Conservation (phyloP, 2,888 invertebrate species). For the Tholera decimalis region DNA sequence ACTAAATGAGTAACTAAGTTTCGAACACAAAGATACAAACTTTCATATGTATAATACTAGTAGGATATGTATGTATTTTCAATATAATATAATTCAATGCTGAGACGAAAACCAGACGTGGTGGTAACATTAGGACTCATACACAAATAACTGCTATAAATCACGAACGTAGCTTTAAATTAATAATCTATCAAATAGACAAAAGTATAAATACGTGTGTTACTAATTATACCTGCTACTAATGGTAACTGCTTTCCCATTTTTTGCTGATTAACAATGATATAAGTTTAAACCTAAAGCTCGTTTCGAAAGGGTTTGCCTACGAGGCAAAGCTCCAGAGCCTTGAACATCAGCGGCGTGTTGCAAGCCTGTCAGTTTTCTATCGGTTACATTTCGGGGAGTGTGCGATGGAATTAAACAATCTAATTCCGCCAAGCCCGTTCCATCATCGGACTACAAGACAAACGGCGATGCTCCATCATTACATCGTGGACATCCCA, state of each 20-base stretch:
- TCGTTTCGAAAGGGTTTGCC: neutral
- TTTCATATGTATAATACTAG: too few species aligned
- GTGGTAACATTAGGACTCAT: slow-evolving; percentile 23
- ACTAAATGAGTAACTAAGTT: too few species aligned
- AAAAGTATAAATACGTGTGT: slow-evolving; percentile 25
- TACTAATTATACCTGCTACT: too few species aligned
- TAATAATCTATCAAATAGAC: slow-evolving; percentile 41
- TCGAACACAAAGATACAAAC: neutral
- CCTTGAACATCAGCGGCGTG: too few species aligned
- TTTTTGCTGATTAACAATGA: slow-evolving; percentile 28
- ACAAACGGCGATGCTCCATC: too few species aligned
- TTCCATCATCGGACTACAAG: too few species aligned
- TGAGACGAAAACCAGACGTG: slow-evolving; percentile 38
- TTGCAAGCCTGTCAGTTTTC: too few species aligned
- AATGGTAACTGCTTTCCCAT: slow-evolving; percentile 31
- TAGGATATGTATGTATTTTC: neutral
- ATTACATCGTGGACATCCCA: too few species aligned
- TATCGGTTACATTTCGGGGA: too few species aligned
- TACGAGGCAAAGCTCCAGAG: neutral
- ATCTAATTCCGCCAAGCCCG: too few species aligned
- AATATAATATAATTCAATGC: slow-evolving; percentile 1
- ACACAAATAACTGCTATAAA: slow-evolving; percentile 38
- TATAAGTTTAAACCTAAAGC: neutral
- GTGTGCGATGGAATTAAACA: too few species aligned
- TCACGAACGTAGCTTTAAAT: slow-evolving; percentile 41